A percentile compares a stretch with the other conserved stretches of the same genome.
Conservation (phyloP, 2,113 vertebrate genomes). For the Panthera tigris region DNA sequence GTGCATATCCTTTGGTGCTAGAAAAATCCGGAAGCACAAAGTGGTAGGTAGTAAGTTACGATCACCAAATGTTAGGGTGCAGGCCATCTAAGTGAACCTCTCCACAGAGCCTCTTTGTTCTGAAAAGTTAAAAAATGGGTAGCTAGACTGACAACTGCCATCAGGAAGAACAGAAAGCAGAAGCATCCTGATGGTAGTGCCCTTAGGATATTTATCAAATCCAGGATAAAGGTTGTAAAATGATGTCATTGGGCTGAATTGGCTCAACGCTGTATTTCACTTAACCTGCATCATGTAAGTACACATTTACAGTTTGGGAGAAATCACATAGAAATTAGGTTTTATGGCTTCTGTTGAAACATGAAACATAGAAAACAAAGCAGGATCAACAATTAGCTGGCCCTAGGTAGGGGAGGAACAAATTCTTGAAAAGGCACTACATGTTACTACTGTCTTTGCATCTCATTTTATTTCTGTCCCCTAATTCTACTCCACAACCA, state of each 20-base stretch:
- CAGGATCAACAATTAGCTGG: neutral
- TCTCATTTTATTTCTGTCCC: neutral
- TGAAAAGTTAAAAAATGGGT: neutral
- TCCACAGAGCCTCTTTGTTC: neutral
- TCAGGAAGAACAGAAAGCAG: neutral
- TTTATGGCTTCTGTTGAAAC: neutral
- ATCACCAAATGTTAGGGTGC: neutral
- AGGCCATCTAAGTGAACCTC: neutral
- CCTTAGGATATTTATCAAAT: neutral
- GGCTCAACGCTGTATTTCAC: neutral
- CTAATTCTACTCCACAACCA: neutral
- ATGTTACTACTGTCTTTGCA: neutral
- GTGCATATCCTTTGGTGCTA: neutral
- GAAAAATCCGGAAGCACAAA: neutral
- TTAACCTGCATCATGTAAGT: neutral
- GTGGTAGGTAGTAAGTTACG: neutral
- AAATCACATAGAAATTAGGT: neutral
- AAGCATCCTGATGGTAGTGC: too few relatives aligned
- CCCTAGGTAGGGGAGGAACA: neutral
- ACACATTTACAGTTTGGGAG: neutral
- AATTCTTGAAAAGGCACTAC: neutral
- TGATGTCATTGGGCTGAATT: neutral
- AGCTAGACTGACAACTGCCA: neutral
- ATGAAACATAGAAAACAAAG: neutral
- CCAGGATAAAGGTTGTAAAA: neutral